phyloP scores from a whole-genome alignment of 2,113 vertebrate genomes.

The Hymenochirus boettgeri region DNA sequence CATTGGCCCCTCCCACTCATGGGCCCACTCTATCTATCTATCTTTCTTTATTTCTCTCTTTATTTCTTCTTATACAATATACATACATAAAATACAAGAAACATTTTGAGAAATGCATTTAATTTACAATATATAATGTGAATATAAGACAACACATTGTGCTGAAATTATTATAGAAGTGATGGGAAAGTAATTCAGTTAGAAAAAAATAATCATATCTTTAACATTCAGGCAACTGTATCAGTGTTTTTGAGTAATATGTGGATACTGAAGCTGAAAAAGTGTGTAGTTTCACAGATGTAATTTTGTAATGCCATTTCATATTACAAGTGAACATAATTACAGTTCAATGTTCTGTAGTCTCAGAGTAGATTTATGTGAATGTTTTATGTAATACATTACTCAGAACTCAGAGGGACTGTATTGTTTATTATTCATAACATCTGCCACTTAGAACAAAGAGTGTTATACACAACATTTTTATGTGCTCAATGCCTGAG shows the following conservation, averaged over 20 bases:
- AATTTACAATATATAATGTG: not conserved
- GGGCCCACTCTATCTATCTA: too few species aligned
- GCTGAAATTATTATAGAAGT: too few species aligned
- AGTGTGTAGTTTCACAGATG: slow-evolving; percentile 15
- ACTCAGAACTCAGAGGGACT: slow-evolving; percentile 58
- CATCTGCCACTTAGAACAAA: slow-evolving; percentile 61
- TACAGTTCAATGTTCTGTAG: slow-evolving; percentile 47
- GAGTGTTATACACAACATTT: slow-evolving; percentile 56
- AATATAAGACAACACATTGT: too few species aligned
- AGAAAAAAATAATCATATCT: too few species aligned
- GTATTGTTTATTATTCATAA: slow-evolving; percentile 64
- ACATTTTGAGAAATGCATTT: too few species aligned
- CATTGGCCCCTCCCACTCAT: too few species aligned
- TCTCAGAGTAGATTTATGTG: slow-evolving; percentile 56
- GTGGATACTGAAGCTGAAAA: slow-evolving; percentile 4
- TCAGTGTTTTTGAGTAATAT: slow-evolving; percentile 5
- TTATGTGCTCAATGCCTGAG: slow-evolving; percentile 56
- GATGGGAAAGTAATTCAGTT: too few species aligned
- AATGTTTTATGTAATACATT: slow-evolving; percentile 56
- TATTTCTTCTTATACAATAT: too few species aligned
- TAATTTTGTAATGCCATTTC: slow-evolving; percentile 32
- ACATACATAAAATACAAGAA: too few species aligned
- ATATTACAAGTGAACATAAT: slow-evolving; percentile 46
- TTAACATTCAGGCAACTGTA: too few species aligned
- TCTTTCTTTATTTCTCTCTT: too few species aligned